Evolutionary conservation across 1,140 invertebrate genomes (phyloP).

Genomic region (Trissolcus basalis): DNA sequence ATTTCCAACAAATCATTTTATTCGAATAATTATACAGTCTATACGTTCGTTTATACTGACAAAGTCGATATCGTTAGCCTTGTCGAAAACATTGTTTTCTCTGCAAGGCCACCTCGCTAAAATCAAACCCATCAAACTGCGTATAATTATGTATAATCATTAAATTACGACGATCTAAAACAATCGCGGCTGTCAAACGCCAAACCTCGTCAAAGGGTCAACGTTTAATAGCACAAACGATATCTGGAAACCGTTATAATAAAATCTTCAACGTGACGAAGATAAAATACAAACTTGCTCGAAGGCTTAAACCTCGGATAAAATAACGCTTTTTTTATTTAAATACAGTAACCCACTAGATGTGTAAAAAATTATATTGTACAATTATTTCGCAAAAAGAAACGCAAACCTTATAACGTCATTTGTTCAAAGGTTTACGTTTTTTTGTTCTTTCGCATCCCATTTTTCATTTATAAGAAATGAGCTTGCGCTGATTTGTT

Average conservation of each 20-base stretch:
- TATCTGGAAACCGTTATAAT: conserved; percentile 17
- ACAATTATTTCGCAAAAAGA: conserved; percentile 32
- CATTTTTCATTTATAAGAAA: too few species aligned
- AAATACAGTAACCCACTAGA: conserved; percentile 49
- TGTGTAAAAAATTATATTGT: conserved; percentile 57
- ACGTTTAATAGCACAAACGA: conserved; percentile 10
- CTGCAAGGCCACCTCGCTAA: conserved; percentile 39
- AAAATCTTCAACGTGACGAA: conserved; percentile 45
- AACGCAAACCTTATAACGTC: background rate
- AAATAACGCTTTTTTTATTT: conserved; percentile 50
- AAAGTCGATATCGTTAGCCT: conserved; percentile 64
- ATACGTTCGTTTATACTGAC: conserved; percentile 67
- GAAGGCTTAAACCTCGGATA: conserved; percentile 33
- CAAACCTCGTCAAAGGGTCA: conserved; percentile 29
- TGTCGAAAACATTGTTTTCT: conserved; percentile 56
- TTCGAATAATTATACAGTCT: conserved; percentile 62
- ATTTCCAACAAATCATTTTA: conserved; percentile 57
- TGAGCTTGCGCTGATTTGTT: too few species aligned
- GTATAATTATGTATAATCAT: conserved; percentile 63
- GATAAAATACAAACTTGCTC: conserved; percentile 44
- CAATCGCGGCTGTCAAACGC: conserved; percentile 19
- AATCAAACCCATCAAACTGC: conserved; percentile 51
- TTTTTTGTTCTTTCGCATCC: too few species aligned
- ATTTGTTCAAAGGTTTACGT: background rate
- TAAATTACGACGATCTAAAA: conserved; percentile 58